Evolutionary conservation across 2,888 invertebrate genomes (phyloP).

Genomic region (Alentia gelatinosa): DNA sequence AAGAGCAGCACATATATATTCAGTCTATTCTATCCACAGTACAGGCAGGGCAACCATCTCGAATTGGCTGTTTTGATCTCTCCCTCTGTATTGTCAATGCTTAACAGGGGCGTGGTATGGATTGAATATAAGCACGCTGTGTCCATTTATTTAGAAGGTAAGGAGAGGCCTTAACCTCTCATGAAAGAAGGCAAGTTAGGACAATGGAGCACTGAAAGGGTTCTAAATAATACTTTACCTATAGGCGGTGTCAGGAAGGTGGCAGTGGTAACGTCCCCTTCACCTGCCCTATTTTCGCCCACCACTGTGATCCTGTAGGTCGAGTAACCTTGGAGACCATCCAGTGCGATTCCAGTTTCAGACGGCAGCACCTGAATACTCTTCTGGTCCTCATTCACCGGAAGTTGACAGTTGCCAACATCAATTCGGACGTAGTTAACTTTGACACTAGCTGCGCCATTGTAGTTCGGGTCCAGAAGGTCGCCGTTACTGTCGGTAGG

Average conservation of each 20-base stretch:
- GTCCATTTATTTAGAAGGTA: too few species aligned
- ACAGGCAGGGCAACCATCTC: too few species aligned
- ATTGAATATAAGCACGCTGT: too few species aligned
- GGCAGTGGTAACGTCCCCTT: background rate
- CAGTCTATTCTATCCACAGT: too few species aligned
- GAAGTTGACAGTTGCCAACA: constrained; percentile 15
- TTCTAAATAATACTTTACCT: background rate
- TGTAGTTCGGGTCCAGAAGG: background rate
- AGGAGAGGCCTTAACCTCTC: too few species aligned
- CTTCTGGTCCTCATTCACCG: background rate
- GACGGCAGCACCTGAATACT: background rate
- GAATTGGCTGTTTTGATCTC: too few species aligned
- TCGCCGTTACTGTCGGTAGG: background rate
- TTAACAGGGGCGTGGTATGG: too few species aligned
- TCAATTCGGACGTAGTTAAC: background rate
- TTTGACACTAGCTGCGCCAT: background rate
- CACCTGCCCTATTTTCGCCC: background rate
- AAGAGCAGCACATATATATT: too few species aligned
- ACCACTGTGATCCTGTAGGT: background rate
- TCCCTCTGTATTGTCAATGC: too few species aligned
- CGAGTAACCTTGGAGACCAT: constrained; percentile 32
- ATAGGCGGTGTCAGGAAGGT: background rate
- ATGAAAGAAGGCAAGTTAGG: too few species aligned
- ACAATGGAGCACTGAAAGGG: too few species aligned
- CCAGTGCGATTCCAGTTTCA: background rate